Base-by-base conservation (phyloP, 2,888 invertebrate species). In the Perithous albicinctus region DNA sequence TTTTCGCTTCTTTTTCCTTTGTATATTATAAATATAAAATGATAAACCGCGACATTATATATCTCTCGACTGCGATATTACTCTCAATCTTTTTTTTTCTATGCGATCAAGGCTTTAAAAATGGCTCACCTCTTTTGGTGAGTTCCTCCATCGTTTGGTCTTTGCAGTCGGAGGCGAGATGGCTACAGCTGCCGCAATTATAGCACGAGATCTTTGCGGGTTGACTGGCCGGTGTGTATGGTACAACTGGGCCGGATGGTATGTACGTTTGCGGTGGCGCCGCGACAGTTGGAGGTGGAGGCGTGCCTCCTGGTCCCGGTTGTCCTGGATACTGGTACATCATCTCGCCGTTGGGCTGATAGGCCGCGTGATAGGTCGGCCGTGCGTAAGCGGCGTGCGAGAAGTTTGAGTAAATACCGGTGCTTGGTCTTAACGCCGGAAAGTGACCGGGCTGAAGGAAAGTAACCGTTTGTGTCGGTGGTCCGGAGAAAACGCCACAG, bases 131-230 rank as follows among this genome's bases (percentile, higher is more conserved):
- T 91, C 91, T 87, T 80, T 92, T 92, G 48, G 97, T 97, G 93
- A 98, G 96, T 93, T 98, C 97, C 93, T 99, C 98, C 95, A 98
- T 97, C 76, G 97, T 97, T 84, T 96, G 96, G 92, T 97, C 97
- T 90, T 96, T 96, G 93, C 98, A 99, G 87, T 98, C 98, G 88
- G 95, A 94, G 26, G 98, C 98, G 67, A 95, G 94, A 93, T 99
- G 98, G 69, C 95, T 96, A 75, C 95, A 95, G 72, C 96, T 96
- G 81, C 98, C 98, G 93, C 99, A 99, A 93, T 98, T 99, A 94
- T 97, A 98, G 93, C 98, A 99, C 54, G 97, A 96, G 73, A 95
- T 93, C 92, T 96, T 95, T 56, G 95, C 94, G 67, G 94, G 94
- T 85, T 95, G 94, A 89, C 93, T 94, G 84, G 94, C 93, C 43